Percentiles rank a stretch among this genome's conserved stretches.
These are phyloP conservation scores for Cheilinus undulatus DNA, from an alignment of 2,113 vertebrate genomes.

Conservation along the genomic window DNA sequence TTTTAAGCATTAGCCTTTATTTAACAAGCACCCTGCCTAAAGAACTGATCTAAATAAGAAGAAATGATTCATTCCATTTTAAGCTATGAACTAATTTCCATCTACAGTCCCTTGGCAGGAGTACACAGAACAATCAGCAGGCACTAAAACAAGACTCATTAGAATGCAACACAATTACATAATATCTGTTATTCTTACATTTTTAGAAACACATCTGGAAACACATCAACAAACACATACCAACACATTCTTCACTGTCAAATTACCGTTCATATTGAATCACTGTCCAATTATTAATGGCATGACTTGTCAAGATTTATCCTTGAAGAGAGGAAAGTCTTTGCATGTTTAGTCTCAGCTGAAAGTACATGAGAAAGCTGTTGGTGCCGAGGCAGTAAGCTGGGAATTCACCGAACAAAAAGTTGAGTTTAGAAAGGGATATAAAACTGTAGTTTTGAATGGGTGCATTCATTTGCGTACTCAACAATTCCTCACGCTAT, in stretches of 20 bases:
- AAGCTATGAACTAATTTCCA: neutral
- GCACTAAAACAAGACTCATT: neutral
- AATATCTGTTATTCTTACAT: neutral
- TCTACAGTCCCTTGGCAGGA: neutral
- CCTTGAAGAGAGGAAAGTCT: neutral
- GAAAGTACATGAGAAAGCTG: neutral
- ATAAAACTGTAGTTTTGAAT: too few relatives aligned
- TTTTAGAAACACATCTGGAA: neutral
- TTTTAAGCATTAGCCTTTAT: neutral
- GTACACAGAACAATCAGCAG: neutral
- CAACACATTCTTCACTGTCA: neutral
- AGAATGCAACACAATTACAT: neutral
- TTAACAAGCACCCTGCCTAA: neutral
- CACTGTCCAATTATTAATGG: neutral
- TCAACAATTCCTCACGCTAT: too few relatives aligned
- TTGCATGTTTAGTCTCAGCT: neutral
- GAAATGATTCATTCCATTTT: neutral
- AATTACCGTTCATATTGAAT: neutral
- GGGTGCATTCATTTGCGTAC: too few relatives aligned
- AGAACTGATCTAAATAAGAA: neutral
- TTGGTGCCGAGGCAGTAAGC: neutral
- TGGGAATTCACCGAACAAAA: too few relatives aligned
- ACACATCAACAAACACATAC: neutral
- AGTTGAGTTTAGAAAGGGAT: too few relatives aligned
- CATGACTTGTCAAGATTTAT: neutral